A percentile compares a stretch with the other conserved stretches of the same genome.
phyloP scores from a whole-genome alignment of 2,888 invertebrate genomes.

The Drepana falcataria region DNA sequence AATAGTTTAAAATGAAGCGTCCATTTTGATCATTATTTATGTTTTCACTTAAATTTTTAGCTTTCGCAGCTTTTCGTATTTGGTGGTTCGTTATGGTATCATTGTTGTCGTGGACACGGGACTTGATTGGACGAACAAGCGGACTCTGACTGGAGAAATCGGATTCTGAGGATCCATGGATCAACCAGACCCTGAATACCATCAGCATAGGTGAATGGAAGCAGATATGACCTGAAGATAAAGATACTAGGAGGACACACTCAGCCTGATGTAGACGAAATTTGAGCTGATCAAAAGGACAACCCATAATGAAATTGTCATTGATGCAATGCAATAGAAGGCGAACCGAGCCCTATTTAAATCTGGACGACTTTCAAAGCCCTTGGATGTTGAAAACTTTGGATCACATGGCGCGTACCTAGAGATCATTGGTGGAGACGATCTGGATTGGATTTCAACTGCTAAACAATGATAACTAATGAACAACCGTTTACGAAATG shows the following conservation, averaged over 20 bases:
- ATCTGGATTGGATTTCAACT: slow-evolving; percentile 3
- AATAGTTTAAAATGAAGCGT: slow-evolving; percentile 4
- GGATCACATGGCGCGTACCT: background rate
- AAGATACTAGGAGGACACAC: too few species aligned
- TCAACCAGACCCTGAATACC: too few species aligned
- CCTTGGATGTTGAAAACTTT: background rate
- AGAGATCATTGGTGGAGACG: background rate
- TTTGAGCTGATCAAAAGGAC: too few species aligned
- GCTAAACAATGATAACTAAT: slow-evolving; percentile 52
- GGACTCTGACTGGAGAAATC: background rate
- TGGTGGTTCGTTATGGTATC: slow-evolving; percentile 48
- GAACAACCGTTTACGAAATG: slow-evolving; percentile 52
- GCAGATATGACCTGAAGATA: too few species aligned
- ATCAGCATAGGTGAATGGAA: too few species aligned
- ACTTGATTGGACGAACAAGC: background rate
- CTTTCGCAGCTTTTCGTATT: slow-evolving; percentile 46
- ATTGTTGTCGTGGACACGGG: slow-evolving; percentile 38
- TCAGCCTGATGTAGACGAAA: too few species aligned
- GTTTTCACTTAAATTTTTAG: slow-evolving; percentile 27
- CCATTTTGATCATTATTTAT: slow-evolving; percentile 32
- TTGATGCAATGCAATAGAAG: too few species aligned
- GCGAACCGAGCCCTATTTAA: too few species aligned
- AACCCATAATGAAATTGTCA: too few species aligned
- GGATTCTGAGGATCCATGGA: background rate
- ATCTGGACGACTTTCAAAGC: too few species aligned